phyloP scores from a whole-genome alignment of 2,113 vertebrate genomes.

The Labeo catla region DNA sequence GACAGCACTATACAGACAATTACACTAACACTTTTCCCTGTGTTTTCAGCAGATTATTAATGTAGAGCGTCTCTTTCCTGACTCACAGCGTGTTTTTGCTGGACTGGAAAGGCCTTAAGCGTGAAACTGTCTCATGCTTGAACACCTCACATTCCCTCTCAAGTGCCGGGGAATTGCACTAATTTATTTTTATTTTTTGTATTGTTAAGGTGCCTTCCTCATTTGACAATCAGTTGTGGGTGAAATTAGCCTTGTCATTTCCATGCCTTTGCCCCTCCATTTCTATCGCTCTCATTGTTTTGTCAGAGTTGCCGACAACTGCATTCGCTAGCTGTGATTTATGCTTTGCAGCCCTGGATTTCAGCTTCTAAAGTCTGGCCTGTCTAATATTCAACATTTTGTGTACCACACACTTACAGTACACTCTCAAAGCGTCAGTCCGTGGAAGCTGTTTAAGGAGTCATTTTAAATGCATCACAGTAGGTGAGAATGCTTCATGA shows the following conservation, averaged over 20 bases:
- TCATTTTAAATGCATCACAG: neutral
- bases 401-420: neutral
- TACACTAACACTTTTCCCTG: conserved; percentile 15
- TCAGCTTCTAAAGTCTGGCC: conserved; percentile 23
- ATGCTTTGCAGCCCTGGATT: conserved; percentile 37
- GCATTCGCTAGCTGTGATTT: conserved; percentile 50
- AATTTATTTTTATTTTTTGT: conserved; percentile 22
- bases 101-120: conserved; percentile 25
- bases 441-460: neutral
- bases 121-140: conserved; percentile 38
- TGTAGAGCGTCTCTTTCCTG: neutral
- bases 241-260: conserved; percentile 44
- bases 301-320: conserved; percentile 5
- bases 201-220: conserved; percentile 25
- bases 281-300: neutral
- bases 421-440: neutral
- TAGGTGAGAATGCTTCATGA: neutral
- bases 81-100: conserved; percentile 18
- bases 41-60: conserved; percentile 15
- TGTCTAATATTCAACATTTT: conserved; percentile 16
- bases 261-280: neutral
- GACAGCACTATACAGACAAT: conserved; percentile 9
- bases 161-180: conserved; percentile 17
- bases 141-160: conserved; percentile 19
- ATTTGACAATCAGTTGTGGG: conserved; percentile 46